Evolutionary conservation across 2,113 vertebrate species (phyloP), one percentile per base, ranked within the genome.

Genomic region (Grus americana): DNA sequence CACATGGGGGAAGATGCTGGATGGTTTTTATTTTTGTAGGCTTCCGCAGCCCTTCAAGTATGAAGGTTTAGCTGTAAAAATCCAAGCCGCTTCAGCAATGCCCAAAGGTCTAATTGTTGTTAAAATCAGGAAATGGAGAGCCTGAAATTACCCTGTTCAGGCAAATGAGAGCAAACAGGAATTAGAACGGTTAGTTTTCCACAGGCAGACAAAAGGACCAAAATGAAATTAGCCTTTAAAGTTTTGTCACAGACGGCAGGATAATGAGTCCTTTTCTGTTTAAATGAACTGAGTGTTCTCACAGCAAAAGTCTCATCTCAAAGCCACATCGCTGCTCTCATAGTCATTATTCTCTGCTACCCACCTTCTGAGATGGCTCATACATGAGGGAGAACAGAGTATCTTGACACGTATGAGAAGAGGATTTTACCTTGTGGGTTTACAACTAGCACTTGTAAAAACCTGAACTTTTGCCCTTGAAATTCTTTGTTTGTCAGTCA

Each of bases 151-250:
- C 72, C 74, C 74, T 92, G 82, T 74, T 96, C 85, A 94, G 90
- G 87, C 87, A 97, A 95, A 96, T 82, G 63, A 94, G 82, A 95
- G 82, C 79, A 95, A 96, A 96, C 63, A 66, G 75, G 74, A 95
- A 94, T 72, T 79, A 87, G 71, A 95, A 94, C 20, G 20, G 88
- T 87, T 94, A 75, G 90, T 95, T 95, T 96, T 96, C 85, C 90
- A 92, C 59, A 88, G 65, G 78, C 94, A 91, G 95, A 95, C 71
- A 93, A 97, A 94, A 96, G 86, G 46, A 95, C 54, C 75, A 88
- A 95, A 96, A 95, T 90, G 82, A 96, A 97, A 97, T 96, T 97
- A 96, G 88, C 88, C 92, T 97, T 96, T 92, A 96, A 97, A 95
- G 91, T 96, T 97, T 97, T 67, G 83, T 93, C 93, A 79, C 79